Evolutionary conservation across 1,140 invertebrate genomes (phyloP).

Genomic region (Melitaea cinxia): DNA sequence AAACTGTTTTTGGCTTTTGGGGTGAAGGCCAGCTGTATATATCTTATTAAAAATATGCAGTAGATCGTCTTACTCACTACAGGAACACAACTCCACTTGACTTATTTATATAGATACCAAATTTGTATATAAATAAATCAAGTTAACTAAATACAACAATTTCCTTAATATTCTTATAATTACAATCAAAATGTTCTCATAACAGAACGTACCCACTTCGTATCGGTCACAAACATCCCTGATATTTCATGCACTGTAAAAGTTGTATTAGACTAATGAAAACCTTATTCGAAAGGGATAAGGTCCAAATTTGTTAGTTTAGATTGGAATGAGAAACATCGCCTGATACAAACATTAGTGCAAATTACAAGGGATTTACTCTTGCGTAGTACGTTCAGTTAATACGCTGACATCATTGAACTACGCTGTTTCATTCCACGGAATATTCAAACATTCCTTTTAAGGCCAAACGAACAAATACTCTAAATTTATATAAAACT

Average conservation of each 20-base stretch:
- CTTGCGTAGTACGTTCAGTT: constrained; percentile 1
- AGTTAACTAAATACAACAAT: background rate
- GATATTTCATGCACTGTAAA: background rate
- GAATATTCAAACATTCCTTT: background rate
- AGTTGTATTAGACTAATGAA: background rate
- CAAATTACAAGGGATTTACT: background rate
- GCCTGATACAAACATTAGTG: background rate
- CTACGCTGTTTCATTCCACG: background rate
- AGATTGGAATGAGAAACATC: background rate
- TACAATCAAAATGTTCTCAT: background rate
- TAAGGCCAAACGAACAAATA: background rate
- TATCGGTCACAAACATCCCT: background rate
- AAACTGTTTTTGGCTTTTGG: no score
- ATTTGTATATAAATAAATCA: background rate
- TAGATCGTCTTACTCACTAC: no score
- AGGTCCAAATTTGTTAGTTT: background rate
- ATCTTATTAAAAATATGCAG: no score
- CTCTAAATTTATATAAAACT: no score
- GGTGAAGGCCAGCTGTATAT: no score
- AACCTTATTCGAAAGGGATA: background rate
- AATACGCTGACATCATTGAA: constrained; percentile 4
- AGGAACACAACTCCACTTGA: no score
- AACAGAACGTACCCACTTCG: background rate
- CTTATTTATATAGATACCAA: background rate
- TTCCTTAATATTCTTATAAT: background rate